Percentiles rank a stretch among this genome's conserved stretches.
phyloP scores from a whole-genome alignment of 1,140 invertebrate genomes.

The Tribolium madens region DNA sequence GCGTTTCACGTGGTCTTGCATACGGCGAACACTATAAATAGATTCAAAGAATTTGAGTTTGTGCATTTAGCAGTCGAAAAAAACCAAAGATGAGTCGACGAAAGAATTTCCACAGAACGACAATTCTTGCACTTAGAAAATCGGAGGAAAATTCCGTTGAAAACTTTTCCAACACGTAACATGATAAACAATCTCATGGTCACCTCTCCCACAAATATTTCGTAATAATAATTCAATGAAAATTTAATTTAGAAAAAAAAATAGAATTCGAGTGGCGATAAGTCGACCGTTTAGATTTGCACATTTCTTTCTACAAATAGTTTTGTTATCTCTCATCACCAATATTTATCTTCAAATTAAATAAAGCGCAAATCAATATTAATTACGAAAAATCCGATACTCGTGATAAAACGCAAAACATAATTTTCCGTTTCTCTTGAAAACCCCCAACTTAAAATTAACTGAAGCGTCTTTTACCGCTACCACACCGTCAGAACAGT shows the following conservation, averaged over 20 bases:
- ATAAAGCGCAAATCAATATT: constrained; percentile 26
- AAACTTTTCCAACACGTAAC: constrained; percentile 12
- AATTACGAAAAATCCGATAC: constrained; percentile 3
- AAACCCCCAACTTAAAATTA: constrained; percentile 19
- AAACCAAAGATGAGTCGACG: not conserved
- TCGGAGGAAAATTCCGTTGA: constrained; percentile 10
- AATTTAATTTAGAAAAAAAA: not conserved
- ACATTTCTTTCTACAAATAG: not conserved
- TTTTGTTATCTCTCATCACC: not conserved
- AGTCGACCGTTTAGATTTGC: not conserved
- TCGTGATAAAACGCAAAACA: constrained; percentile 14
- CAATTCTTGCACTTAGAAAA: not conserved
- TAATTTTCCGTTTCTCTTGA: not conserved
- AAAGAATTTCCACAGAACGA: not conserved
- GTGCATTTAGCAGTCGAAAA: not conserved
- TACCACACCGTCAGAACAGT: constrained; percentile 40
- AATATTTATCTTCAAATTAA: not conserved
- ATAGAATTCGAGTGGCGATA: not conserved
- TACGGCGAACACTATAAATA: constrained; percentile 22
- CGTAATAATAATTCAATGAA: constrained; percentile 25
- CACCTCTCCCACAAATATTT: constrained; percentile 26
- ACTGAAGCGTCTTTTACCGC: constrained; percentile 38
- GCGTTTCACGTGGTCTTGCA: constrained; percentile 24
- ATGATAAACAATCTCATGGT: constrained; percentile 31
- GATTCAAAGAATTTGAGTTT: not conserved